phyloP scores from a whole-genome alignment of 1,140 invertebrate genomes.

The Zaprionus lachaisei region DNA sequence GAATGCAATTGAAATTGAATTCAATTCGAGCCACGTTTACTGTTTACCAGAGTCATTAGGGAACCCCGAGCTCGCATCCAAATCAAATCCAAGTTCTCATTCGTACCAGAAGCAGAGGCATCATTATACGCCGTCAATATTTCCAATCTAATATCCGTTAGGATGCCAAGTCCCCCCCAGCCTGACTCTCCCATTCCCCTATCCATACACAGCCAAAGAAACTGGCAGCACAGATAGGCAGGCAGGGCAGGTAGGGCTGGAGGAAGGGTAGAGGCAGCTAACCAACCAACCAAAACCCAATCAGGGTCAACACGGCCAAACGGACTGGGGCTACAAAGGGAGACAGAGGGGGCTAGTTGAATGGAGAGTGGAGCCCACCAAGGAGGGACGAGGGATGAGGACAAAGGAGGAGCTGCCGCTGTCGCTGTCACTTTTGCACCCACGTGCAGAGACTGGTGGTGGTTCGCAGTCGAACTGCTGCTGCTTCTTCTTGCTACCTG shows the following conservation, averaged over 20 bases:
- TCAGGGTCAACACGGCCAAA: constrained; percentile 49
- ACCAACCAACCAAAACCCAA: constrained; percentile 68
- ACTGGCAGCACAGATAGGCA: constrained; percentile 9
- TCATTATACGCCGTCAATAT: constrained; percentile 65
- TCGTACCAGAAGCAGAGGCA: constrained; percentile 14
- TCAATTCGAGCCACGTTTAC: constrained; percentile 37
- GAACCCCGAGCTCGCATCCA: neutral
- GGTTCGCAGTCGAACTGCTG: constrained; percentile 31
- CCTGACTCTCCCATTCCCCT: constrained; percentile 7
- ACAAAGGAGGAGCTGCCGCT: constrained; percentile 18
- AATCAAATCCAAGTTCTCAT: neutral
- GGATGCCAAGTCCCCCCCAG: constrained; percentile 6
- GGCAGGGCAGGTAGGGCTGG: neutral
- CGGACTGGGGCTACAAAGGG: constrained; percentile 6
- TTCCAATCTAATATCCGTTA: constrained; percentile 70
- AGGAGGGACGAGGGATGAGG: neutral
- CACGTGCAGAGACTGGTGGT: constrained; percentile 53
- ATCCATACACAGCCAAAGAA: neutral
- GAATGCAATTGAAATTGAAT: constrained; percentile 55
- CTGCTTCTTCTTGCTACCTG: constrained; percentile 40
- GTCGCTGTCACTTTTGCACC: constrained; percentile 66
- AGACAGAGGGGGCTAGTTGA: constrained; percentile 4
- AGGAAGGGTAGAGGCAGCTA: constrained; percentile 9
- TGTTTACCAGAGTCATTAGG: constrained; percentile 64
- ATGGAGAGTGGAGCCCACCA: neutral